Percentiles rank a stretch among this genome's conserved stretches.
Conservation (phyloP, 2,113 vertebrate genomes). For the Jacana jacana region DNA sequence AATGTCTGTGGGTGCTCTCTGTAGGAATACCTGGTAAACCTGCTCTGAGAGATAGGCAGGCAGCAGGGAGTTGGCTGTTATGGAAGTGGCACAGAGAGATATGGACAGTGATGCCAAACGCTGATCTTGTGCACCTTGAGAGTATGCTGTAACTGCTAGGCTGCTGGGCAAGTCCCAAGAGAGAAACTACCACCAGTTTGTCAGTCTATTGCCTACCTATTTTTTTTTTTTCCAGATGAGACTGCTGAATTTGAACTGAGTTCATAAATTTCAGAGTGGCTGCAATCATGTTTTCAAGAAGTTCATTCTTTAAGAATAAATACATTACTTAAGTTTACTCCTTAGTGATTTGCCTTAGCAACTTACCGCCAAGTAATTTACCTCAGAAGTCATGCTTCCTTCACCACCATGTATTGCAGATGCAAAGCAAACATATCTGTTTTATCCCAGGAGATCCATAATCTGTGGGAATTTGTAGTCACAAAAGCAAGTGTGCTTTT, state of each 20-base stretch:
- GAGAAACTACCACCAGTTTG: background rate
- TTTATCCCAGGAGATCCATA: background rate
- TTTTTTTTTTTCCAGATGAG: background rate
- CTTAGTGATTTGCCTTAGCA: background rate
- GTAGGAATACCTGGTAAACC: background rate
- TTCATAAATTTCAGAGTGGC: background rate
- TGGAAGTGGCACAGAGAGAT: background rate
- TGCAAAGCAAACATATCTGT: background rate
- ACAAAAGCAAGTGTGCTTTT: background rate
- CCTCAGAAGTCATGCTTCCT: background rate
- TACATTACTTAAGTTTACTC: background rate
- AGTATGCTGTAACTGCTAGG: background rate
- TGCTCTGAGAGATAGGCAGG: background rate
- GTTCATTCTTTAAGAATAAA: background rate
- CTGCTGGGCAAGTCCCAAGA: background rate
- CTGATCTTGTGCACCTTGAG: background rate
- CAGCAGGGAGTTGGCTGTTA: background rate
- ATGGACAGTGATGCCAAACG: background rate
- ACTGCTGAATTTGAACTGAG: background rate
- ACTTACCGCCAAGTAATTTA: background rate
- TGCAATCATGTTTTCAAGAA: background rate
- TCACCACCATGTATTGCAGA: background rate
- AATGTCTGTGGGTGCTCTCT: background rate
- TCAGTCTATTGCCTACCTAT: background rate
- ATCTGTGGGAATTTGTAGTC: background rate